A percentile compares a stretch with the other conserved stretches of the same genome.
Evolutionary conservation across 1,140 invertebrate genomes (phyloP).

Genomic region (Drosophila lini): DNA sequence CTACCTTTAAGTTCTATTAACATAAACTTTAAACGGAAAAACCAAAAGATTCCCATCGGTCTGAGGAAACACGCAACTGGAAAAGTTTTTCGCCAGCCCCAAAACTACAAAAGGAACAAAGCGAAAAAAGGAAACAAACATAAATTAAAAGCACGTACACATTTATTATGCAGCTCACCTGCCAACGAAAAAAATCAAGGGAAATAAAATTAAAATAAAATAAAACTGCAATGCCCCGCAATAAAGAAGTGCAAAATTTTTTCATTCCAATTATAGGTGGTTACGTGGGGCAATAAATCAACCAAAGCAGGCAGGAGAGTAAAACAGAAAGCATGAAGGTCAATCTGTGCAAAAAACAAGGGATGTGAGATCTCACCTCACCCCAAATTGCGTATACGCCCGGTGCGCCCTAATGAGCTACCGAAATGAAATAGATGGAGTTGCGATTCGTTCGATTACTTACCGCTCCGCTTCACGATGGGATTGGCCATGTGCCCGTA

Average conservation of each 20-base stretch:
- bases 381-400: conserved; percentile 17
- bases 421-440: conserved; percentile 18
- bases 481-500: conserved; percentile 81
- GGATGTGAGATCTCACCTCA: not conserved
- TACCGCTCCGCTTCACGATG: conserved; percentile 82
- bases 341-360: conserved; percentile 9
- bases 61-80: conserved; percentile 48
- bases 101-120: not conserved
- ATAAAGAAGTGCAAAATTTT: conserved; percentile 6
- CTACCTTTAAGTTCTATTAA: conserved; percentile 28
- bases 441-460: conserved; percentile 45
- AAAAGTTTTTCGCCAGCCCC: conserved; percentile 30
- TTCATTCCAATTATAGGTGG: conserved; percentile 33
- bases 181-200: conserved; percentile 4
- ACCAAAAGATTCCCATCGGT: conserved; percentile 29
- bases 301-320: not conserved
- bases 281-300: conserved; percentile 45
- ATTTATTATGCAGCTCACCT: conserved; percentile 50
- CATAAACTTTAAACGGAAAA: conserved; percentile 21
- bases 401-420: conserved; percentile 35
- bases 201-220: not conserved
- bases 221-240: not conserved
- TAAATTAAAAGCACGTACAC: conserved; percentile 40
- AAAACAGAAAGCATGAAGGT: conserved; percentile 19
- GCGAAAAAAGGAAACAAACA: conserved; percentile 15